Conservation (phyloP, 2,888 invertebrate species). For the Aethes cnicana region DNA sequence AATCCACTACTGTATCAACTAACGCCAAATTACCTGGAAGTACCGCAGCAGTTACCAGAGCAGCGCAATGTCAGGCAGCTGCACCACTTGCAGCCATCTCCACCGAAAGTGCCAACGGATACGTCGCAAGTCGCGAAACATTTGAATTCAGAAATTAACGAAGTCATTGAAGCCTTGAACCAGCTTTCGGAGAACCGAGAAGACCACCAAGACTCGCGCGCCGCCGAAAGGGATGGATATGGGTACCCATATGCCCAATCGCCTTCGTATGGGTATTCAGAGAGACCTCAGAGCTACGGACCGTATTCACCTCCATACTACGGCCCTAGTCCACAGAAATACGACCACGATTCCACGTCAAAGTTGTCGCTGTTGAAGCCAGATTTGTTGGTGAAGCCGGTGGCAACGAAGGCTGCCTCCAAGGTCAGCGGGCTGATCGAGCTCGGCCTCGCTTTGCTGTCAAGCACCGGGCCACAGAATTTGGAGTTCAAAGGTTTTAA, state of each 20-base stretch:
- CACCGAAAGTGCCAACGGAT: constrained; percentile 35
- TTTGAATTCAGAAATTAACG: constrained; percentile 42
- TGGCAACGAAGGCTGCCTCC: constrained; percentile 52
- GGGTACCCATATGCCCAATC: constrained; percentile 26
- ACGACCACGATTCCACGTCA: constrained; percentile 33
- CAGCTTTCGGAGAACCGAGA: constrained; percentile 42
- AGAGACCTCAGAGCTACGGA: constrained; percentile 32
- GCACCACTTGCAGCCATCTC: constrained; percentile 28
- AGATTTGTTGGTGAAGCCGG: constrained; percentile 54
- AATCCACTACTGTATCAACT: constrained; percentile 14
- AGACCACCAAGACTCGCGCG: constrained; percentile 37
- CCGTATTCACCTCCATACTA: constrained; percentile 27
- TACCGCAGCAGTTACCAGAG: constrained; percentile 30
- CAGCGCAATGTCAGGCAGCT: constrained; percentile 21
- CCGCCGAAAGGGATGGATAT: constrained; percentile 37
- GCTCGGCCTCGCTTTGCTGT: constrained; percentile 57
- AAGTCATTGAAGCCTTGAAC: constrained; percentile 48
- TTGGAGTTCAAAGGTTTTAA: constrained; percentile 59
- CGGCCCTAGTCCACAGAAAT: neutral
- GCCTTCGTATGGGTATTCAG: constrained; percentile 35
- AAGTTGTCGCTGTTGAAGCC: constrained; percentile 48
- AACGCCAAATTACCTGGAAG: constrained; percentile 14
- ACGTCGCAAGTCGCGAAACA: constrained; percentile 34
- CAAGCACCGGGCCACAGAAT: constrained; percentile 53
- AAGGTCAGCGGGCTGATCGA: constrained; percentile 63